These are phyloP conservation scores for Tenthredo scrophulariae DNA, from an alignment of 2,888 invertebrate genomes.

Conservation along the genomic window DNA sequence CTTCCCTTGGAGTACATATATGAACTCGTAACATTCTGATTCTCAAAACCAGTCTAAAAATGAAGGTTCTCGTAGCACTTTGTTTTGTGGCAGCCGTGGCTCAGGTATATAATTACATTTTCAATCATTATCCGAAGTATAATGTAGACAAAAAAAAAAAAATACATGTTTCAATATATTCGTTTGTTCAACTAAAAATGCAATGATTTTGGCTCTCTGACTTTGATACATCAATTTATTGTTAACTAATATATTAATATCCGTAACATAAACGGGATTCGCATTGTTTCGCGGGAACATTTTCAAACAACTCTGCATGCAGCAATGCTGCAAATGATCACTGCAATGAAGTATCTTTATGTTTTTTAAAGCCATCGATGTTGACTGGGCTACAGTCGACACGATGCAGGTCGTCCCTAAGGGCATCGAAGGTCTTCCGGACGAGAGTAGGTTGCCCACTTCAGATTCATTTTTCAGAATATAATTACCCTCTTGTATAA, in stretches of 20 bases:
- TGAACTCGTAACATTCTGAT: neutral
- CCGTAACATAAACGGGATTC: neutral
- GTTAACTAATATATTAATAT: no score
- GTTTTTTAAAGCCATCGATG: constrained; percentile 28
- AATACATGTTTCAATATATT: neutral
- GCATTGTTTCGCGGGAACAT: neutral
- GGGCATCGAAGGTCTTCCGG: neutral
- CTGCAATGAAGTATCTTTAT: neutral
- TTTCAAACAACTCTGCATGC: neutral
- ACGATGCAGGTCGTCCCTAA: neutral
- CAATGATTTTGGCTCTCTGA: neutral
- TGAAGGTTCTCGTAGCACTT: constrained; percentile 41
- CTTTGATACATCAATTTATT: no score
- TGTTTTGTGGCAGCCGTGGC: constrained; percentile 34
- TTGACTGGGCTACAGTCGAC: constrained; percentile 28
- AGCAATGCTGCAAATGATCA: neutral
- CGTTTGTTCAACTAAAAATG: neutral
- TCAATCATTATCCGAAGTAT: neutral
- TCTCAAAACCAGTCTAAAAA: constrained; percentile 22
- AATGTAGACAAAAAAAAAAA: neutral
- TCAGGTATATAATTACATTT: constrained; percentile 44
- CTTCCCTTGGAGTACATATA: neutral
- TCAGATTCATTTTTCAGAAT: neutral
- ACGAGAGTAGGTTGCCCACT: neutral
- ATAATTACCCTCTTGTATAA: neutral